phyloP scores from a whole-genome alignment of 2,888 invertebrate genomes.

The Troides aeacus region DNA sequence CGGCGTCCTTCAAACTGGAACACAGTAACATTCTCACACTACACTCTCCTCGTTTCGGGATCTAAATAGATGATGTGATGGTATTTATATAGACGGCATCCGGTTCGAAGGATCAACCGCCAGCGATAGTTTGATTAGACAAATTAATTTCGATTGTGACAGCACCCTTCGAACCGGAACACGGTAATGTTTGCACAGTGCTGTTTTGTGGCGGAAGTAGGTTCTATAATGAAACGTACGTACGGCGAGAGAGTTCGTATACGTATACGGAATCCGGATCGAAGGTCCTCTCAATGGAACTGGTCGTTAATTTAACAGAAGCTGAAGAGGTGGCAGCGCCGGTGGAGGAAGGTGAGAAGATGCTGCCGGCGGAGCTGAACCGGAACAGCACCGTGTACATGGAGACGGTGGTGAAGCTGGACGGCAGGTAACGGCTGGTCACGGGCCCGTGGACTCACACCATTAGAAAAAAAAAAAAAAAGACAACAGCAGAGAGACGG shows the following conservation, averaged over 20 bases:
- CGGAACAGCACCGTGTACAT: slow-evolving; percentile 50
- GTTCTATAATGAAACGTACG: neutral
- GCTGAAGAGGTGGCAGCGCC: slow-evolving; percentile 35
- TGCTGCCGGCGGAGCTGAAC: slow-evolving; percentile 46
- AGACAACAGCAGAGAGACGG: no score
- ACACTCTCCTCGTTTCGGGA: no score
- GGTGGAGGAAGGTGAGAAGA: slow-evolving; percentile 58
- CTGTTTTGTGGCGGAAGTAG: neutral
- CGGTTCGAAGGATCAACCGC: no score
- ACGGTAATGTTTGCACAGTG: no score
- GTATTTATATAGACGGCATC: no score
- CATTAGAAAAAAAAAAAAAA: neutral
- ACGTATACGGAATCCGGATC: neutral
- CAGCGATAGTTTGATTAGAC: no score
- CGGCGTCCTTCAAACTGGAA: no score
- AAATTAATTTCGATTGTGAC: no score
- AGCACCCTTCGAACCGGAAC: no score
- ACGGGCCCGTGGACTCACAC: neutral
- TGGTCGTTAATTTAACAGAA: slow-evolving; percentile 10
- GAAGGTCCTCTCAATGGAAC: neutral
- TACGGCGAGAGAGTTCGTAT: no score
- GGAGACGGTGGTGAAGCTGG: slow-evolving; percentile 57
- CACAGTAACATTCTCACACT: no score
- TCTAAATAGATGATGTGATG: no score
- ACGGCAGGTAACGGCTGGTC: slow-evolving; percentile 10